Evolutionary conservation across 2,113 vertebrate species (phyloP).

Genomic region (Cochlearius cochlearius): DNA sequence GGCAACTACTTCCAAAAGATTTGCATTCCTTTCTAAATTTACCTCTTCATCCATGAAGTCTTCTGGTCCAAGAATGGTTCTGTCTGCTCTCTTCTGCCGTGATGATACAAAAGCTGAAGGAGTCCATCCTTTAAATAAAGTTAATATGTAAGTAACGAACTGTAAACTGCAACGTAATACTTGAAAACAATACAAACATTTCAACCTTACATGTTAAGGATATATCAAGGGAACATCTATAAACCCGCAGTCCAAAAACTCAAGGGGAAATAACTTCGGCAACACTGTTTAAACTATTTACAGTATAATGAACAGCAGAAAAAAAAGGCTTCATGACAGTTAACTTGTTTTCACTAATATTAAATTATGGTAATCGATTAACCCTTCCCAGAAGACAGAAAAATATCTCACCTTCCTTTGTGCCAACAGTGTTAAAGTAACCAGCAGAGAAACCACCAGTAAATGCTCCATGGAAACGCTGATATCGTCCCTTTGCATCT

Average conservation of each 20-base stretch:
- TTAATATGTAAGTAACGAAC: neutral
- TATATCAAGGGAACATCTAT: neutral
- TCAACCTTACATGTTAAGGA: neutral
- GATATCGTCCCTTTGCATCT: slow-evolving; percentile 91
- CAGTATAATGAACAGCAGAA: neutral
- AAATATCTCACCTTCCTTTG: slow-evolving; percentile 87
- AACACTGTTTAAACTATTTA: neutral
- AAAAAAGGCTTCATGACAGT: neutral
- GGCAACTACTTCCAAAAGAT: neutral
- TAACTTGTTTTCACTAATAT: neutral
- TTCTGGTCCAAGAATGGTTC: slow-evolving; percentile 78
- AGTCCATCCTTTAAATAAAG: slow-evolving; percentile 84
- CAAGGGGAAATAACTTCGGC: neutral
- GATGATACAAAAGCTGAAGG: slow-evolving; percentile 92
- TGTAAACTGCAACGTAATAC: neutral
- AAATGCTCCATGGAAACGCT: slow-evolving; percentile 95
- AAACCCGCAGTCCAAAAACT: neutral
- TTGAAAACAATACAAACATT: neutral
- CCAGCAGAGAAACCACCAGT: slow-evolving; percentile 97
- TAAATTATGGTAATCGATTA: neutral
- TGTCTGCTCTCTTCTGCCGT: slow-evolving; percentile 87
- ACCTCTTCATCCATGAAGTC: slow-evolving; percentile 99
- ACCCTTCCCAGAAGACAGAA: neutral
- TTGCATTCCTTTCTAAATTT: neutral
- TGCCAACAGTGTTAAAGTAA: slow-evolving; percentile 94